Evolutionary conservation across 2,797 vertebrate species (phyloP).

Genomic region (Pipistrellus pygmaeus): DNA sequence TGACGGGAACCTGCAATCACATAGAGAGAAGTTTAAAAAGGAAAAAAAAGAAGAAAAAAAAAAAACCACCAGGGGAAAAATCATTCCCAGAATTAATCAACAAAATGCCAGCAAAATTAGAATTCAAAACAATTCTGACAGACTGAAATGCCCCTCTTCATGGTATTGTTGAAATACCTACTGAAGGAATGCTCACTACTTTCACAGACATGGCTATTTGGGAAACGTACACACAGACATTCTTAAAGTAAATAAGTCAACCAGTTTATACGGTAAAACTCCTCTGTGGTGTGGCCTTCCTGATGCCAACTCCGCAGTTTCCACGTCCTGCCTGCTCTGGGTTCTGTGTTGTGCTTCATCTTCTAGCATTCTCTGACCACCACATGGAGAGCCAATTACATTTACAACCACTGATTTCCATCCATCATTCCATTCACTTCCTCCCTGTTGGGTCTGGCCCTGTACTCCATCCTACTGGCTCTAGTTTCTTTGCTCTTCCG

Average conservation of each 20-base stretch:
- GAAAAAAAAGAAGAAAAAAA: too few relatives aligned
- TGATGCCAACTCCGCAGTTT: background rate
- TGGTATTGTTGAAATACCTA: too few relatives aligned
- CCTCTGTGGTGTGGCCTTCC: background rate
- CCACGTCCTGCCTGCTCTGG: background rate
- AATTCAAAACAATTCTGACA: too few relatives aligned
- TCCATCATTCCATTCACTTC: background rate
- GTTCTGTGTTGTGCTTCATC: background rate
- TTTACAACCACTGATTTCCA: background rate
- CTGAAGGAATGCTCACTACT: too few relatives aligned
- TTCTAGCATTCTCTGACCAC: background rate
- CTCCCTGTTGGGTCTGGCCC: background rate
- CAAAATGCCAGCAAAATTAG: too few relatives aligned
- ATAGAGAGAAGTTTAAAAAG: too few relatives aligned
- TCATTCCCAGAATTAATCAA: too few relatives aligned
- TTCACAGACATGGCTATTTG: too few relatives aligned
- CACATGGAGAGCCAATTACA: background rate
- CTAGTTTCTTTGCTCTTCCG: background rate
- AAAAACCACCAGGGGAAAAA: too few relatives aligned
- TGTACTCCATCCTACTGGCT: background rate
- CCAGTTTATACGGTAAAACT: background rate
- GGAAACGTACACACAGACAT: too few relatives aligned
- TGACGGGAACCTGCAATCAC: background rate
- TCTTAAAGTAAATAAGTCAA: background rate
- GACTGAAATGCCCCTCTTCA: too few relatives aligned